A percentile compares a stretch with the other conserved stretches of the same genome.
These are phyloP conservation scores for Crax fasciolata DNA, from an alignment of 2,797 vertebrate genomes.

Conservation along the genomic window DNA sequence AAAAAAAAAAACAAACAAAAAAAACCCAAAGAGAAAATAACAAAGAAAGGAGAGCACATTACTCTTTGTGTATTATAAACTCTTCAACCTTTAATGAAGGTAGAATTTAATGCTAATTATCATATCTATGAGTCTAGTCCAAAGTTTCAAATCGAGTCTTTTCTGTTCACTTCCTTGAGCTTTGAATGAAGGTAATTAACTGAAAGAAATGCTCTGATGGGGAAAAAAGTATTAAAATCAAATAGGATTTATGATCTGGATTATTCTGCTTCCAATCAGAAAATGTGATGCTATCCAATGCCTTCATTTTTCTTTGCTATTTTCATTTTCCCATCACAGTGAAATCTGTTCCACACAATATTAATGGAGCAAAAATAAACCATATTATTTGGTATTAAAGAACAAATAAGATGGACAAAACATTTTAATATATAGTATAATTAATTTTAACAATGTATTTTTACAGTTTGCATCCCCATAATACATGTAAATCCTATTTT, in stretches of 20 bases:
- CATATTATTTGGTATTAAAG: not conserved
- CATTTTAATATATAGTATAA: not conserved
- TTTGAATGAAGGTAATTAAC: slow-evolving; percentile 58
- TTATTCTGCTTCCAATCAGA: slow-evolving; percentile 64
- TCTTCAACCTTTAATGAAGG: slow-evolving; percentile 39
- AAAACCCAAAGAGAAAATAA: not conserved
- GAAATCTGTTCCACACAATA: slow-evolving; percentile 3
- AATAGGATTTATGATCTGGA: slow-evolving; percentile 49
- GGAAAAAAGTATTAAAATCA: not conserved
- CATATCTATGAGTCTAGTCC: slow-evolving; percentile 15
- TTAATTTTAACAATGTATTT: not conserved
- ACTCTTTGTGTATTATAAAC: slow-evolving; percentile 22
- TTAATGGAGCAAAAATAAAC: slow-evolving; percentile 19
- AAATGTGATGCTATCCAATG: slow-evolving; percentile 60
- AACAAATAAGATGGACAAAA: not conserved
- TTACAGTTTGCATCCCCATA: not conserved
- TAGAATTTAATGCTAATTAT: slow-evolving; percentile 63
- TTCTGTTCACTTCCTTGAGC: slow-evolving; percentile 36
- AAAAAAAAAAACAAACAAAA: not conserved
- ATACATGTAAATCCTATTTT: not conserved
- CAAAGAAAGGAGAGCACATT: not conserved
- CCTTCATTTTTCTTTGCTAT: slow-evolving; percentile 43
- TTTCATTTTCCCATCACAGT: slow-evolving; percentile 43
- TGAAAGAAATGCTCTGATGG: slow-evolving; percentile 9
- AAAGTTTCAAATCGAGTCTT: slow-evolving; percentile 30